A percentile compares a stretch with the other conserved stretches of the same genome.
These are phyloP conservation scores for Drosophila bocki DNA, from an alignment of 1,140 invertebrate genomes.

Conservation along the genomic window DNA sequence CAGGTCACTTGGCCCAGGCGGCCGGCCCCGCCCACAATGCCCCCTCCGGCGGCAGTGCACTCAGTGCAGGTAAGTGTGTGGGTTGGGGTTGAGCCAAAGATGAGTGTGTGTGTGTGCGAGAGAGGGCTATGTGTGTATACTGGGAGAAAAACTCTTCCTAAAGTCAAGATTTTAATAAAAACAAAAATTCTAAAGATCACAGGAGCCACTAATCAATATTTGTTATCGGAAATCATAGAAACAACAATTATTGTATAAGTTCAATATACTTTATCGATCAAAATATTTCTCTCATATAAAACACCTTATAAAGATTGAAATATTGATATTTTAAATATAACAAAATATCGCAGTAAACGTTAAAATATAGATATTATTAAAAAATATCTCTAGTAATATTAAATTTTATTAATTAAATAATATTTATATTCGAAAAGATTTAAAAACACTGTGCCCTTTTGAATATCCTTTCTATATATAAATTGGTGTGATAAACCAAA, in stretches of 20 bases:
- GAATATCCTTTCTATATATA: not conserved
- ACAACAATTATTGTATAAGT: too few relatives aligned
- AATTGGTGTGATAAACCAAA: too few relatives aligned
- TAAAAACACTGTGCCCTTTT: not conserved
- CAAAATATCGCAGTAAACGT: too few relatives aligned
- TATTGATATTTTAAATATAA: not conserved
- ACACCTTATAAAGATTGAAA: not conserved
- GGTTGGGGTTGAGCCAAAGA: not conserved
- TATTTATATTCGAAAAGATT: too few relatives aligned
- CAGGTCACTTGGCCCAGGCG: slow-evolving; percentile 58
- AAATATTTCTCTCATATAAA: too few relatives aligned
- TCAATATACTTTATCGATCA: too few relatives aligned
- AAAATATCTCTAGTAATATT: too few relatives aligned
- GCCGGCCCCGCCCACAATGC: slow-evolving; percentile 39
- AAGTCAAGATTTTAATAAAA: not conserved
- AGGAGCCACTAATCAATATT: not conserved
- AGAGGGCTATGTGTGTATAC: not conserved
- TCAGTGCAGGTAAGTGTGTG: slow-evolving; percentile 72
- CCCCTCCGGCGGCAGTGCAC: slow-evolving; percentile 52
- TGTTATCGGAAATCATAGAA: not conserved
- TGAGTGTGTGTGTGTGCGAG: not conserved
- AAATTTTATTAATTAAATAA: too few relatives aligned
- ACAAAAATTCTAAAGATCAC: not conserved
- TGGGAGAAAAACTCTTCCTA: not conserved
- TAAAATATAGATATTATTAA: too few relatives aligned